Base-by-base conservation (phyloP, 2,888 invertebrate species). In the Leptinotarsa tumamoca region DNA sequence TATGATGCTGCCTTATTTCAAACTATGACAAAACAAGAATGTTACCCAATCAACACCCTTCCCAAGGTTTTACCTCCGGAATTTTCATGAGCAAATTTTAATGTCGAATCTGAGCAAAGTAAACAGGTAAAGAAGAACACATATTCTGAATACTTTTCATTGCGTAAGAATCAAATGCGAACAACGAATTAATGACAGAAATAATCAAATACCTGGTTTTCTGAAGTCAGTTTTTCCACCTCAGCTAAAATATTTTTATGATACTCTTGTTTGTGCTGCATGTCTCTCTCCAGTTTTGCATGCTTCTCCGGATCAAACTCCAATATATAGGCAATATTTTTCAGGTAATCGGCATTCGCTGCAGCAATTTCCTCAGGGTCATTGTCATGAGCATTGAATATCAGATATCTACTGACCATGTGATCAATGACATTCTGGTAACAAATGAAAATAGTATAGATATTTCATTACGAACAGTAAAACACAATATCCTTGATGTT, bases 161-260 rank as follows among this genome's bases (percentile, higher is more conserved):
- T 7, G 2, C 33, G 7, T 33, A 33, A 33, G 33, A 33, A 33
- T 33, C 33, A 2, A 33, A 33, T 33, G 33, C 0, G 33, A 33
- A 33, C 33, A 7, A 33, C 33, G 33, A 33, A 33, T 7, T 33
- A 33, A 7, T 33, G 33, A 33, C 33, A 43, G 43, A 10, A 43
- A 43, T 43, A 43, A 10, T 43, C 2, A 33, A 68, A 51, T 66
- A 77, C 77, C 72, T 58, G 15, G 21, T 58, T 69, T 52, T 77
- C 74, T n/a, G 23, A 21, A 14, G 49, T 49, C 21, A 72, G n/a
- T 18, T 58, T 49, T 61, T 77, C 61, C 10, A 61, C 66, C 7
- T 77, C 72, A 3, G 21, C n/a, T 33, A 68, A 67, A 15, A 72
- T 63, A n/a, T 68, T 67, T n/a, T 58, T 51, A 18, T 56, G 66